These are phyloP conservation scores for Drosophila lacteicornis DNA, from an alignment of 1,140 invertebrate genomes.

Conservation along the genomic window DNA sequence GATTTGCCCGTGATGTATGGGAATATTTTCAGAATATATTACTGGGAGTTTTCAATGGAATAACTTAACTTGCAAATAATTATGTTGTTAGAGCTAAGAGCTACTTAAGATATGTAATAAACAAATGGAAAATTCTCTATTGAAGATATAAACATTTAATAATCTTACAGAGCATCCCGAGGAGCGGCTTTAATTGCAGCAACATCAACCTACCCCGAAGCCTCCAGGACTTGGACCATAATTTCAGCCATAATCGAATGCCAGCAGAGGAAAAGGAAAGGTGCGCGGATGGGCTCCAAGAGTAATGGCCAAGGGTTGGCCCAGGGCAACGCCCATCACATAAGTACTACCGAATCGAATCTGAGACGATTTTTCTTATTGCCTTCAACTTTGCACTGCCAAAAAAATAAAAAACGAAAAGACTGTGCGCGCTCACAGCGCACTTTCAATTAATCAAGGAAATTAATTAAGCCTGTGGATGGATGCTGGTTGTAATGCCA, in stretches of 20 bases:
- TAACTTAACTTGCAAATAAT: not conserved
- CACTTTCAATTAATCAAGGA: conserved; percentile 83
- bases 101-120: not conserved
- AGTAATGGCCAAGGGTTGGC: conserved; percentile 75
- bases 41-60: not conserved
- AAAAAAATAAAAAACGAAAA: conserved; percentile 35
- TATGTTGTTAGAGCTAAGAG: not conserved
- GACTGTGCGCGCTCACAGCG: conserved; percentile 33
- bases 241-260: conserved; percentile 66
- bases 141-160: not conserved
- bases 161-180: conserved; percentile 7
- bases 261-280: conserved; percentile 21
- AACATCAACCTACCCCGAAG: conserved; percentile 18
- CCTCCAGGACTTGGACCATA: conserved; percentile 43
- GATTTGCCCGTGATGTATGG: conserved; percentile 16
- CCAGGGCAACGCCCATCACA: conserved; percentile 66
- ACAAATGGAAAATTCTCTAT: not conserved
- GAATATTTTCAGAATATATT: conserved; percentile 2
- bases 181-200: conserved; percentile 36
- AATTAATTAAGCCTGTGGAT: conserved; percentile 76
- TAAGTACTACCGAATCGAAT: conserved; percentile 70
- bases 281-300: conserved; percentile 30
- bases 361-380: conserved; percentile 60
- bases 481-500: conserved; percentile 27
- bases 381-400: conserved; percentile 79